phyloP scores from a whole-genome alignment of 1,140 invertebrate genomes.

The Dendroctonus ponderosae region DNA sequence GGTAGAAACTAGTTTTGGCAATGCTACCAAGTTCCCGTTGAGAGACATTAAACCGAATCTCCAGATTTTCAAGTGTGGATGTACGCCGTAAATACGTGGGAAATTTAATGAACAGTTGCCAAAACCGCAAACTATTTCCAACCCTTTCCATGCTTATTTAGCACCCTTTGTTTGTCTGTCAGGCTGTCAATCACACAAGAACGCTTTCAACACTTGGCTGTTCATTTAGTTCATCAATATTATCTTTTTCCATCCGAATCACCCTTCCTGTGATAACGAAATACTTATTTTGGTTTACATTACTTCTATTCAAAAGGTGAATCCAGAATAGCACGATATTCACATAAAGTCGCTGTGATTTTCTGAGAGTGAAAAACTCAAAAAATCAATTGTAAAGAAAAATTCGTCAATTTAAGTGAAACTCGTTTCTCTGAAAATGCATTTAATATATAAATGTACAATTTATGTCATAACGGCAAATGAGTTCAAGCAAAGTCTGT shows the following conservation, averaged over 20 bases:
- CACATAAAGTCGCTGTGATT: too few relatives aligned
- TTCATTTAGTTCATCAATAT: slow-evolving; percentile 23
- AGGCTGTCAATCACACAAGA: slow-evolving; percentile 20
- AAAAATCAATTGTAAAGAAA: too few relatives aligned
- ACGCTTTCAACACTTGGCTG: slow-evolving; percentile 15
- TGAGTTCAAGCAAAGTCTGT: too few relatives aligned
- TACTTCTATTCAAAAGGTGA: too few relatives aligned
- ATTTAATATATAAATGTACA: too few relatives aligned
- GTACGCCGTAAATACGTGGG: neutral
- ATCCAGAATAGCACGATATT: too few relatives aligned
- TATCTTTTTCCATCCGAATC: slow-evolving; percentile 15
- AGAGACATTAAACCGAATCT: neutral
- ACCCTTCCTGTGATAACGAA: neutral
- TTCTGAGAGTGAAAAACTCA: too few relatives aligned
- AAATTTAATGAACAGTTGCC: slow-evolving; percentile 16
- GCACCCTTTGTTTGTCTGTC: slow-evolving; percentile 22
- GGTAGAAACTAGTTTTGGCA: neutral
- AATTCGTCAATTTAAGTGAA: too few relatives aligned
- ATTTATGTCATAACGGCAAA: too few relatives aligned
- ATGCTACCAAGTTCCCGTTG: neutral
- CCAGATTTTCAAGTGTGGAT: neutral
- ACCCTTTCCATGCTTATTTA: slow-evolving; percentile 21
- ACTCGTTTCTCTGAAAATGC: too few relatives aligned
- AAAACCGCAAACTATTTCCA: slow-evolving; percentile 8
- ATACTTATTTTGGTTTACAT: too few relatives aligned